A percentile compares a stretch with the other conserved stretches of the same genome.
Evolutionary conservation across 2,113 vertebrate genomes (phyloP).

Genomic region (Tyrannus savana): DNA sequence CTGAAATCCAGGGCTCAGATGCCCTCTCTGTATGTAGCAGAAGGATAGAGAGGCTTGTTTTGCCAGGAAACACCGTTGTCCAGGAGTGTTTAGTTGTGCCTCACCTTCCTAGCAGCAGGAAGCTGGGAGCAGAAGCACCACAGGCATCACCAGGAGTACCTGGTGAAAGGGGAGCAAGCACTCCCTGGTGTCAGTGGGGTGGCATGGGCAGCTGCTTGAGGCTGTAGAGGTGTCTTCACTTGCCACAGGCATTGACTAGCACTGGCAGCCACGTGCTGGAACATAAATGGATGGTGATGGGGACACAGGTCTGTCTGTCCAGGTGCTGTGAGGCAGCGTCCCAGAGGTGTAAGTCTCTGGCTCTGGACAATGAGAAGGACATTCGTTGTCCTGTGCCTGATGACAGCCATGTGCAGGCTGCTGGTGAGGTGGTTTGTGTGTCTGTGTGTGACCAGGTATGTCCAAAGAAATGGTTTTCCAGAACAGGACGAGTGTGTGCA

Average conservation of each 20-base stretch:
- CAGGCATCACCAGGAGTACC: not conserved
- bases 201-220: accelerated
- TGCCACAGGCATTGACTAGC: not conserved
- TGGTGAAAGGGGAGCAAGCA: accelerated
- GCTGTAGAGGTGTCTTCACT: not conserved
- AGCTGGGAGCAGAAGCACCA: not conserved
- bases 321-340: not conserved
- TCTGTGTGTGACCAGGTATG: not conserved
- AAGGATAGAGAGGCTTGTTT: not conserved
- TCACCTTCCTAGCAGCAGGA: not conserved
- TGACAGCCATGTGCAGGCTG: not conserved
- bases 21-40: not conserved
- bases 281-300: accelerated
- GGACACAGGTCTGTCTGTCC: accelerated
- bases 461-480: not conserved
- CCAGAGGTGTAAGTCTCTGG: not conserved
- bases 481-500: not conserved
- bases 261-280: not conserved
- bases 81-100: not conserved
- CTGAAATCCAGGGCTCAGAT: not conserved
- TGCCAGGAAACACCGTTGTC: not conserved
- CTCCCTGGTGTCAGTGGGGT: not conserved
- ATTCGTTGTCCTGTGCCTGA: accelerated
- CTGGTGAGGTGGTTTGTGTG: not conserved
- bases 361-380: not conserved